A percentile compares a stretch with the other conserved stretches of the same genome.
phyloP scores from a whole-genome alignment of 2,797 vertebrate species.

The Acanthornis magna region DNA sequence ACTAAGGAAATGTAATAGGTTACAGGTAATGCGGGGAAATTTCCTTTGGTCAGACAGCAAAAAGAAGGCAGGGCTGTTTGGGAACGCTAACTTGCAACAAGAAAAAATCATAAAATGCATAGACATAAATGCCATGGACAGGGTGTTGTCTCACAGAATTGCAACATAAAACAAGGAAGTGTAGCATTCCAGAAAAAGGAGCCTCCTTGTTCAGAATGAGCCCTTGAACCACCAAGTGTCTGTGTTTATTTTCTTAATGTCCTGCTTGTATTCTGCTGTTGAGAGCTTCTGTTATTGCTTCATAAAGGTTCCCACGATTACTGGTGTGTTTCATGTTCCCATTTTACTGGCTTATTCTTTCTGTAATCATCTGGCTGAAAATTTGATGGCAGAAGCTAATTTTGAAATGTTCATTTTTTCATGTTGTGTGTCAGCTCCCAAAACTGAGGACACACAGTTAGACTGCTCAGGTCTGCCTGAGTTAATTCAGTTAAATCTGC shows the following conservation, averaged over 20 bases:
- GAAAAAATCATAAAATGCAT: neutral
- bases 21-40: neutral
- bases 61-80: neutral
- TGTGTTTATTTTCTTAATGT: conserved; percentile 6
- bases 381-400: neutral
- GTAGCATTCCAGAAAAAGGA: neutral
- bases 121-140: neutral
- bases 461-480: neutral
- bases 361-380: conserved; percentile 1
- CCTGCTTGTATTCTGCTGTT: neutral
- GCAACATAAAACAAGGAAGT: neutral
- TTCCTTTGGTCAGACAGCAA: neutral
- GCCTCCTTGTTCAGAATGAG: neutral
- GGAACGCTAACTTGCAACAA: neutral
- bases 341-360: conserved; percentile 3
- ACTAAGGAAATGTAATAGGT: neutral
- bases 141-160: neutral
- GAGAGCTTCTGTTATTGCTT: conserved; percentile 19
- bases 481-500: neutral
- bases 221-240: neutral
- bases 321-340: neutral
- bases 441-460: neutral
- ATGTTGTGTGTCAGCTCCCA: neutral
- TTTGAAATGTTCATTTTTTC: neutral
- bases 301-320: neutral